These are phyloP conservation scores for Leptarthrus brevirostris DNA, from an alignment of 2,888 invertebrate genomes.

Conservation along the genomic window DNA sequence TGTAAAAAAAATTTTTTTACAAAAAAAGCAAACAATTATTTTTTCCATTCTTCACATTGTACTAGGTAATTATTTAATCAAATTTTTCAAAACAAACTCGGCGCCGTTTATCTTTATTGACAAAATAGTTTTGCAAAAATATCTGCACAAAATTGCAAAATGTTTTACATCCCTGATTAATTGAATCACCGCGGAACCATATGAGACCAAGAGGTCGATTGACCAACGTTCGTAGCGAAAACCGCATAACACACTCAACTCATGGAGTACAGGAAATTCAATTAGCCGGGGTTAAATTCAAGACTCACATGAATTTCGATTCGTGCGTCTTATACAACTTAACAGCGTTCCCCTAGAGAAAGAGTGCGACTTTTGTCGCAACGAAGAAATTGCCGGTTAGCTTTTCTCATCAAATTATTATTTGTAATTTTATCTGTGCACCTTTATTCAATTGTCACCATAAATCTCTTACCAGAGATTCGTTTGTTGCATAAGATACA, in stretches of 20 bases:
- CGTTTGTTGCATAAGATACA: constrained; percentile 31
- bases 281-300: constrained; percentile 46
- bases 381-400: constrained; percentile 30
- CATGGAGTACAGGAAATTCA: constrained; percentile 47
- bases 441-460: constrained; percentile 26
- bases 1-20: too few species aligned
- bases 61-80: too few species aligned
- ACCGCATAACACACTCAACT: constrained; percentile 36
- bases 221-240: constrained; percentile 35
- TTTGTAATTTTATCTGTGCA: constrained; percentile 25
- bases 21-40: too few species aligned
- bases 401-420: constrained; percentile 37
- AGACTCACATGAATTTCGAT: constrained; percentile 42
- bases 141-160: background rate
- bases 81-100: too few species aligned
- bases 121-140: too few species aligned
- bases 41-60: too few species aligned
- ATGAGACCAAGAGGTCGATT: constrained; percentile 39
- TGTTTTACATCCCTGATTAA: constrained; percentile 32
- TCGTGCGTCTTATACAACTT: constrained; percentile 23
- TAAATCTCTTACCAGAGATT: constrained; percentile 16
- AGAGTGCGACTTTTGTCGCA: constrained; percentile 16
- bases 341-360: too few species aligned
- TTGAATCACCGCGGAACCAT: constrained; percentile 33
- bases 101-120: too few species aligned